A percentile compares a stretch with the other conserved stretches of the same genome.
phyloP scores from a whole-genome alignment of 2,113 vertebrate species.

The Parotia lawesii region DNA sequence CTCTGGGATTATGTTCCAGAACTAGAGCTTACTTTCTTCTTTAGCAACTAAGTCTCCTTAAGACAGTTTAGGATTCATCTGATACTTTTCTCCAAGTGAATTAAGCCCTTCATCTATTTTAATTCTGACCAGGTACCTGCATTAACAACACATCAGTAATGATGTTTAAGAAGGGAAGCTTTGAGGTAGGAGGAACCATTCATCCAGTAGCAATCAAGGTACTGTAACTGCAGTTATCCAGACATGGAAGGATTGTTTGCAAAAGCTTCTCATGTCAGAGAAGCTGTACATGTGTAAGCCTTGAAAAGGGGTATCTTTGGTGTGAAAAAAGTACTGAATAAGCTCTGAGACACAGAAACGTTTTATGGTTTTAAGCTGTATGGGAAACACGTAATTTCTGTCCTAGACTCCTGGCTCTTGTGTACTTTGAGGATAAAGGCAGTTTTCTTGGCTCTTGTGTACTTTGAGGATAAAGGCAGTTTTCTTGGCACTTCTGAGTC shows the following conservation, averaged over 20 bases:
- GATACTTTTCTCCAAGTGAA: background rate
- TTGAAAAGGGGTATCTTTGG: background rate
- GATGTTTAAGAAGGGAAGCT: slow-evolving; percentile 98
- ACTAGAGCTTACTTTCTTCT: background rate
- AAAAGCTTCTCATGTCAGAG: background rate
- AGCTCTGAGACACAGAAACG: background rate
- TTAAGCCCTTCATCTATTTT: background rate
- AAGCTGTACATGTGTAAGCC: background rate
- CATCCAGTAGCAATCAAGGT: slow-evolving; percentile 93
- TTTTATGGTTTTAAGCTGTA: background rate
- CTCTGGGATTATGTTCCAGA: background rate
- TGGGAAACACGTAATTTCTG: background rate
- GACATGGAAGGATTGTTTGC: background rate
- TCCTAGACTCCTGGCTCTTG: background rate
- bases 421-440: background rate
- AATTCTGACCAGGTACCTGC: slow-evolving; percentile 81
- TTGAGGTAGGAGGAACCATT: slow-evolving; percentile 91
- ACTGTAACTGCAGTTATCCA: slow-evolving; percentile 36
- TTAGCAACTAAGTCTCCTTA: background rate
- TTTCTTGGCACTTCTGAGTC: background rate
- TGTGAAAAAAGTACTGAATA: background rate
- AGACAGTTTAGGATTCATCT: background rate
- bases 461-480: background rate
- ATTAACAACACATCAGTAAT: slow-evolving; percentile 94
- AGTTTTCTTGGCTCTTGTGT: background rate